These are phyloP conservation scores for Hirtodrosophila duncani DNA, from an alignment of 2,888 invertebrate species.

Conservation along the genomic window DNA sequence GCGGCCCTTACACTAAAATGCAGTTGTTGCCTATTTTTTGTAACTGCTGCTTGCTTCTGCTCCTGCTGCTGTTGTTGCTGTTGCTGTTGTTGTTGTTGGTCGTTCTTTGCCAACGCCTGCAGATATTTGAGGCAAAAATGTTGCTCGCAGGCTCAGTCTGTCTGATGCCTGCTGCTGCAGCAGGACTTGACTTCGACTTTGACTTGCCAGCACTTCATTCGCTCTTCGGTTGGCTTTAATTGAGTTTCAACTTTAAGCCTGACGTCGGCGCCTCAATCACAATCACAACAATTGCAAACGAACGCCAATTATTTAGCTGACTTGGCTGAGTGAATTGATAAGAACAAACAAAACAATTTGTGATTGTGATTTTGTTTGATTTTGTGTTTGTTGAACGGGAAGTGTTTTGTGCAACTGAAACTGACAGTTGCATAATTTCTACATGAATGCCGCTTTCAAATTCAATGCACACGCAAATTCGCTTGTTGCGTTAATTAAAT, in stretches of 20 bases:
- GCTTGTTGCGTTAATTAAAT: slow-evolving; percentile 63
- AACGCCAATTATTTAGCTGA: slow-evolving; percentile 42
- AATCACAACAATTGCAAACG: slow-evolving; percentile 2
- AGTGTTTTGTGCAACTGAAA: slow-evolving; percentile 47
- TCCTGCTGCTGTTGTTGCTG: slow-evolving; percentile 40
- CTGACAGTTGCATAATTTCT: slow-evolving; percentile 71
- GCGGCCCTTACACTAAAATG: slow-evolving; percentile 62
- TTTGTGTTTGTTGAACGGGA: neutral
- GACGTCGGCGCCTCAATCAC: no score
- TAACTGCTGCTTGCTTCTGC: slow-evolving; percentile 27
- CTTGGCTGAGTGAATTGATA: slow-evolving; percentile 16
- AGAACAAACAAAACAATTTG: slow-evolving; percentile 41
- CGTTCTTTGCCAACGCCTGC: slow-evolving; percentile 45
- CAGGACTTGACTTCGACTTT: slow-evolving; percentile 45
- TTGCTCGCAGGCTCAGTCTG: slow-evolving; percentile 13
- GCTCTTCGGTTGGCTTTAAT: slow-evolving; percentile 23
- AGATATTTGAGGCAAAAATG: slow-evolving; percentile 53
- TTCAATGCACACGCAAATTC: slow-evolving; percentile 44
- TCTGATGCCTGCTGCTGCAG: neutral
- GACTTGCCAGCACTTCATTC: slow-evolving; percentile 40
- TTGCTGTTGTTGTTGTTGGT: slow-evolving; percentile 44
- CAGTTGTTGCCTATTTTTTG: slow-evolving; percentile 53
- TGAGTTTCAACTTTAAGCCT: slow-evolving; percentile 8
- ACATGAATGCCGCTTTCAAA: slow-evolving; percentile 57
- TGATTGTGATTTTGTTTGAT: slow-evolving; percentile 48